Evolutionary conservation across 2,888 invertebrate species (phyloP).

Genomic region (Ochropleura leucogaster): DNA sequence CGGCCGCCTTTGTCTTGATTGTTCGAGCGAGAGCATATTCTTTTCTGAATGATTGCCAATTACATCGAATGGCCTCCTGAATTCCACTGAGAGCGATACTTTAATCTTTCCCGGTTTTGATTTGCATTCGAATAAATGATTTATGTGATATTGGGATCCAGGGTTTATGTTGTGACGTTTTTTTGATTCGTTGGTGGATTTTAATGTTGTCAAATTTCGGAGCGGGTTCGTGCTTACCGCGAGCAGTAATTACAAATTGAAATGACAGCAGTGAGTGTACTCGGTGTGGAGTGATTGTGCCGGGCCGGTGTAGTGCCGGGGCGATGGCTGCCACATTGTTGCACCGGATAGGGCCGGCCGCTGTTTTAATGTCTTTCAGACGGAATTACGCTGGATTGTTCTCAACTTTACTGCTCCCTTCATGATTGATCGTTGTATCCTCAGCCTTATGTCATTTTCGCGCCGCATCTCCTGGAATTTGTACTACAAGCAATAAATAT

Average conservation of each 20-base stretch:
- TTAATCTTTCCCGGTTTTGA: conserved; percentile 83
- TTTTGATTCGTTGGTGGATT: conserved; percentile 54
- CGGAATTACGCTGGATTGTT: conserved; percentile 91
- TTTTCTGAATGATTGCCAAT: conserved; percentile 90
- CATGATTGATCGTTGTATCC: conserved; percentile 90
- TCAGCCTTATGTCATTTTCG: conserved; percentile 89
- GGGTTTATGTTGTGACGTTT: conserved; percentile 71
- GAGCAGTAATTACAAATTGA: conserved; percentile 47
- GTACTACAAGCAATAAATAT: conserved; percentile 87
- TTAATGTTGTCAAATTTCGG: conserved; percentile 60
- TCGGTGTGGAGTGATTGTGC: conserved; percentile 15
- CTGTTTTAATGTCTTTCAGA: conserved; percentile 90
- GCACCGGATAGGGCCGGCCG: conserved; percentile 90
- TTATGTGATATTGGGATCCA: conserved; percentile 84
- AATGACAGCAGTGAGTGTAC: conserved; percentile 34
- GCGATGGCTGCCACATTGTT: conserved; percentile 83
- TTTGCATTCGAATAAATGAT: conserved; percentile 87
- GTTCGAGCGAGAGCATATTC: conserved; percentile 87
- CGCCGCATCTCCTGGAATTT: conserved; percentile 87
- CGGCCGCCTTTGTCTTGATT: conserved; percentile 90
- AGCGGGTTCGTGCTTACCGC: conserved; percentile 17
- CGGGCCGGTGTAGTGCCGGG: conserved; percentile 15
- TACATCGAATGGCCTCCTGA: conserved; percentile 89
- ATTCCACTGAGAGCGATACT: conserved; percentile 86
- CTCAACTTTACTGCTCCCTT: conserved; percentile 89